These are phyloP conservation scores for Gallinago stenura DNA, from an alignment of 2,797 vertebrate species.

Conservation along the genomic window DNA sequence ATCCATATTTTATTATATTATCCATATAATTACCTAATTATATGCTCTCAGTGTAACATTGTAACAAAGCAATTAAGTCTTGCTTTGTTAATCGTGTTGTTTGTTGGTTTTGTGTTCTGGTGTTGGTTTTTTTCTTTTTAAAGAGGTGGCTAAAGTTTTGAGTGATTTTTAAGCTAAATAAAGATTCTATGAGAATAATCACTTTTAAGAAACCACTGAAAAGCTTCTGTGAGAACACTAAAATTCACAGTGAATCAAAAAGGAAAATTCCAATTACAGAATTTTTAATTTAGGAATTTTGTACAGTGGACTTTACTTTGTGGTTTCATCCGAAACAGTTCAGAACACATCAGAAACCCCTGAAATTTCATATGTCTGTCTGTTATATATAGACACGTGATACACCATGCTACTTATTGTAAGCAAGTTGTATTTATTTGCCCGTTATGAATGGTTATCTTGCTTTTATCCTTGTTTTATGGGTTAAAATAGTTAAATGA, in stretches of 20 bases:
- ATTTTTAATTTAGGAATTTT: background rate
- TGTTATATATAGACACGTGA: fast-evolving
- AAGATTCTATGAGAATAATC: background rate
- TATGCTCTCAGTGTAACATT: background rate
- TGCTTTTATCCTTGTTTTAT: background rate
- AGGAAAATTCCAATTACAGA: background rate
- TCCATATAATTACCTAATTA: background rate
- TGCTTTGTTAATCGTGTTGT: background rate
- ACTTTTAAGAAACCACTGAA: background rate
- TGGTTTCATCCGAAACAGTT: background rate
- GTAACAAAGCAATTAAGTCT: background rate
- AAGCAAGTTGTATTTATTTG: background rate
- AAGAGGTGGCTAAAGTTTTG: background rate
- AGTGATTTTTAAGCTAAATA: background rate
- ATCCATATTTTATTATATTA: background rate
- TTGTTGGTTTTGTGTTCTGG: background rate
- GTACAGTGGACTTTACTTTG: background rate
- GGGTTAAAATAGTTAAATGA: background rate
- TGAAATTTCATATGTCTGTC: background rate
- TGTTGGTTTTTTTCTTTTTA: background rate
- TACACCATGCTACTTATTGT: background rate
- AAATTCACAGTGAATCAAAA: background rate
- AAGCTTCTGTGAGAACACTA: background rate
- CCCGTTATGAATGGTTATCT: background rate
- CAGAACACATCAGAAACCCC: background rate